Base-by-base conservation (phyloP, 2,113 vertebrate species). In the Aythya baeri region DNA sequence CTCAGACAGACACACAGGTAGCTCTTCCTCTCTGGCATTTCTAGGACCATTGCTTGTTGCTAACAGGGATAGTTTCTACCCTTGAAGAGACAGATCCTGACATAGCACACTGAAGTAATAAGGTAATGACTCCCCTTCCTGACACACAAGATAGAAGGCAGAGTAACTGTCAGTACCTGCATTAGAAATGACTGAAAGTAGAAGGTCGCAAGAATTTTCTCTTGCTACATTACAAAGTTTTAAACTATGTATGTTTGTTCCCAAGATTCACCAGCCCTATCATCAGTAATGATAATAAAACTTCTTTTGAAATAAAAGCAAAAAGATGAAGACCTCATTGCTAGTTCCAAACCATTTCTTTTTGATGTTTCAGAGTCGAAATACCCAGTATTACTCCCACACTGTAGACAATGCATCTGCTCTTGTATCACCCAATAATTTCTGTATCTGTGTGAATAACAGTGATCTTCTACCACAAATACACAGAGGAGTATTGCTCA, bases 1-100 rank as follows among this genome's bases (percentile, higher is more conserved):
- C 34, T 26, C 44, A 59, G 43, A 7, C 11, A 85, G n/a, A 32
- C 18, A 4, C 0, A 3, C 11, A 4, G 5, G 3, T 5, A 34
- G 32, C 54, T 84, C n/a, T 9, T 77, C 13, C 23, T 77, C 34
- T 73, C 44, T 49, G 6, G 43, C 46, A 32, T n/a, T 59, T 76
- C 58, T 80, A 73, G 6, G 31, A 72, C 11, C n/a, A 11, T 13
- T 65, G 17, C 70, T 57, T 71, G 34, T 38, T 50, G 25, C 41
- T 43, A 23, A n/a, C 0, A 10, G 26, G 59, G 29, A 16, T 9
- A 58, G 41, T 71, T 84, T 50, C 68, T 23, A 22, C 9, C 26
- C 11, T 62, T 62, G 0, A 1, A 71, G 32, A 29, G 23, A 29
- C 5, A 59, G 38, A 76, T 59, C 26, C 50, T 58, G 14, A 20